These are phyloP conservation scores for Mycalesis mineus DNA, from an alignment of 2,888 invertebrate genomes.

Conservation along the genomic window DNA sequence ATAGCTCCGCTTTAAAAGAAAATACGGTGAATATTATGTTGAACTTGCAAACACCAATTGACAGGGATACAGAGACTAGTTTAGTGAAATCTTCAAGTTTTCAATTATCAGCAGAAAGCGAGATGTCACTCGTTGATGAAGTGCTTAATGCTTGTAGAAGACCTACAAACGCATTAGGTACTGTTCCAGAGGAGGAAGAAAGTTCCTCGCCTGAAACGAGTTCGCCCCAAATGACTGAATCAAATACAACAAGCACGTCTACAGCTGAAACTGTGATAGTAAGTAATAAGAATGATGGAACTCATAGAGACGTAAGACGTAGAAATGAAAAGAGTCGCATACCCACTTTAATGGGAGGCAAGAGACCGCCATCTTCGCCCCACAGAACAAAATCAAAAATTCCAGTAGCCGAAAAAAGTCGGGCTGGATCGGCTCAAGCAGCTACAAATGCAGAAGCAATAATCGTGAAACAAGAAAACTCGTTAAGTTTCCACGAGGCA, in stretches of 20 bases:
- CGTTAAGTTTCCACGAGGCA: conserved; percentile 84
- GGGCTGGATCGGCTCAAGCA: conserved; percentile 39
- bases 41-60: conserved; percentile 47
- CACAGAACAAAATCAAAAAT: conserved; percentile 62
- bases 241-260: conserved; percentile 82
- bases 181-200: conserved; percentile 82
- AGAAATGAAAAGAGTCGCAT: conserved; percentile 77
- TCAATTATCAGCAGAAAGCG: conserved; percentile 54
- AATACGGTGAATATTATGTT: conserved; percentile 65
- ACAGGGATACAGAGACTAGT: conserved; percentile 49
- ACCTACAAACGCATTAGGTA: conserved; percentile 69
- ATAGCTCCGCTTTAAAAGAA: conserved; percentile 61
- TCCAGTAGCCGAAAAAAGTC: conserved; percentile 55
- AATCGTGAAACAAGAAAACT: conserved; percentile 76
- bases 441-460: conserved; percentile 51
- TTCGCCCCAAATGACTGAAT: conserved; percentile 81
- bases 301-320: conserved; percentile 55
- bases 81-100: conserved; percentile 64
- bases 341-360: conserved; percentile 71
- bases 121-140: conserved; percentile 68
- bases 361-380: conserved; percentile 70
- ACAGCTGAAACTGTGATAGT: conserved; percentile 85
- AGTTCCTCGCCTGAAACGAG: conserved; percentile 70
- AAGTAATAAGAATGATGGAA: conserved; percentile 74
- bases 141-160: conserved; percentile 67